These are phyloP conservation scores for Halcyon senegalensis DNA, from an alignment of 2,113 vertebrate genomes.

Conservation along the genomic window DNA sequence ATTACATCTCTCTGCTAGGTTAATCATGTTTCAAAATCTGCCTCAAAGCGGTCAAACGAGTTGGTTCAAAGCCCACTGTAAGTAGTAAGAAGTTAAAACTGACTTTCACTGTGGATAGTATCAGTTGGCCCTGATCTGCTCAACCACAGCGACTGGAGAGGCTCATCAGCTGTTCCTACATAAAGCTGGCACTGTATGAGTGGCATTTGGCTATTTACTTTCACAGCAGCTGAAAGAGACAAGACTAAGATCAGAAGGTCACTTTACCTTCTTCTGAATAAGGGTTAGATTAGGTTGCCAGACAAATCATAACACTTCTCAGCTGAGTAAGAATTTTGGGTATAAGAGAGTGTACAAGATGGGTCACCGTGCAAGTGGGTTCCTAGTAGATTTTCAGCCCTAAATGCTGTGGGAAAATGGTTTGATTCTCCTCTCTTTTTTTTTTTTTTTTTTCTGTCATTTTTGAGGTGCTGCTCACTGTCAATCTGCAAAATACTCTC, in stretches of 20 bases:
- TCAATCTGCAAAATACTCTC: background rate
- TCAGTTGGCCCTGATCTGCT: background rate
- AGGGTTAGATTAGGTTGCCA: background rate
- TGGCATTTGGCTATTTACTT: background rate
- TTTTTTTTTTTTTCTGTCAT: background rate
- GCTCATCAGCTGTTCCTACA: background rate
- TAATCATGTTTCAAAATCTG: background rate
- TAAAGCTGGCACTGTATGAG: background rate
- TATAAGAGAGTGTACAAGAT: background rate
- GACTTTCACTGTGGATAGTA: background rate
- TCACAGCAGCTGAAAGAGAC: background rate
- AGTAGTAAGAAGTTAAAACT: background rate
- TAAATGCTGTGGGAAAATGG: background rate
- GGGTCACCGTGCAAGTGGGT: rapidly evolving
- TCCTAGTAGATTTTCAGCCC: background rate
- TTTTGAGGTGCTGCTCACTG: background rate
- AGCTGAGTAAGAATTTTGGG: background rate
- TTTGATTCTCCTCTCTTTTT: background rate
- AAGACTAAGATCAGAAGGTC: background rate
- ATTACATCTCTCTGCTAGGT: background rate
- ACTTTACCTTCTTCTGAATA: background rate
- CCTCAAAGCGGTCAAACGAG: background rate
- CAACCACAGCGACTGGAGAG: background rate
- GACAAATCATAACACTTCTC: background rate
- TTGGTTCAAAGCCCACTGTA: background rate